These are phyloP conservation scores for Styela plicata DNA, from an alignment of 23 tunicate genomes.

Conservation along the genomic window DNA sequence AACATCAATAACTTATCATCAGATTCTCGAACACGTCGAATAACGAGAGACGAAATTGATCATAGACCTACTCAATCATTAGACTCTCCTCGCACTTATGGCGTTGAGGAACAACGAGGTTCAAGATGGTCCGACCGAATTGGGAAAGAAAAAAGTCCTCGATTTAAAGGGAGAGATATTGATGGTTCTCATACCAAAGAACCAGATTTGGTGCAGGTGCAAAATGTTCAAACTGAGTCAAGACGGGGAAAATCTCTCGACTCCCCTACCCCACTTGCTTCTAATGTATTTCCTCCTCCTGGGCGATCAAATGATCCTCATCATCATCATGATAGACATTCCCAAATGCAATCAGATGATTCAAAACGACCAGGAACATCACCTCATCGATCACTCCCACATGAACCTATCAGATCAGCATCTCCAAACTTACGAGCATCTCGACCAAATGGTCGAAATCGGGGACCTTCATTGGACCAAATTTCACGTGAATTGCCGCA, in stretches of 20 bases:
- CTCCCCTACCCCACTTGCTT: not conserved
- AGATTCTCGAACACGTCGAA: not conserved
- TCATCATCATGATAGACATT: not conserved
- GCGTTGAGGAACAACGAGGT: too few relatives aligned
- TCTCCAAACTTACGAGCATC: not conserved
- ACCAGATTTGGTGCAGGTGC: not conserved
- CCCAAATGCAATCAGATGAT: not conserved
- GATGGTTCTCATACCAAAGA: not conserved
- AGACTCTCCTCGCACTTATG: slow-evolving; percentile 6
- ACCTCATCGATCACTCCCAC: not conserved
- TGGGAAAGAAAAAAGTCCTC: not conserved
- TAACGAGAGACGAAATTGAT: slow-evolving; percentile 1
- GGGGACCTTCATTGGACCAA: not conserved
- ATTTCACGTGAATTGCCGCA: not conserved
- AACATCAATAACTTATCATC: not conserved
- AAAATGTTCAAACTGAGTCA: not conserved
- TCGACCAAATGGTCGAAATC: not conserved
- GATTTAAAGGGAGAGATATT: too few relatives aligned
- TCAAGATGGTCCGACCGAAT: not conserved
- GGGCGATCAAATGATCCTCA: not conserved
- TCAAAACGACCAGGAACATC: not conserved
- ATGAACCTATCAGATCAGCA: not conserved
- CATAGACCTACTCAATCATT: not conserved
- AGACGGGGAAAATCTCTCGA: not conserved
- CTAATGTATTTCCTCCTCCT: not conserved